These are phyloP conservation scores for Cetoscarus ocellatus DNA, from an alignment of 2,797 vertebrate species.

Conservation along the genomic window DNA sequence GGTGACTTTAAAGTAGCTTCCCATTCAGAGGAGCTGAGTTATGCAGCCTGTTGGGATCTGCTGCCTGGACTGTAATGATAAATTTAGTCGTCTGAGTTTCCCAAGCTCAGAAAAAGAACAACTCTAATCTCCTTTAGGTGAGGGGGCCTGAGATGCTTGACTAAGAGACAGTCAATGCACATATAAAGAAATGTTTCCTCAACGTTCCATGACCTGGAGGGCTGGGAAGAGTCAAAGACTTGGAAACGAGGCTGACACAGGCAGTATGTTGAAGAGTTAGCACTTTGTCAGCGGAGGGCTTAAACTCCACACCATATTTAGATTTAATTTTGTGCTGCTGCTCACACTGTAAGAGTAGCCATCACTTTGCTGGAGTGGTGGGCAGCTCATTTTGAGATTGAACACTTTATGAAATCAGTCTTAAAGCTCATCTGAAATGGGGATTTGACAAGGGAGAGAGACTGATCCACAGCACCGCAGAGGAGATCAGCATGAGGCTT, in stretches of 20 bases:
- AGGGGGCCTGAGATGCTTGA: constrained; percentile 19
- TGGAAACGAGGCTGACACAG: constrained; percentile 5
- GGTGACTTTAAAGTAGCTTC: constrained; percentile 58
- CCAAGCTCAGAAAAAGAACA: constrained; percentile 17
- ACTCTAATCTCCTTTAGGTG: constrained; percentile 34
- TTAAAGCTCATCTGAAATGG: constrained; percentile 59
- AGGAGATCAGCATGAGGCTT: constrained; percentile 56
- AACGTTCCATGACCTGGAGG: constrained; percentile 2
- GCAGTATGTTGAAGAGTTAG: constrained; percentile 16
- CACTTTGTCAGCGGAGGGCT: constrained; percentile 32
- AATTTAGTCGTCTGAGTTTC: constrained; percentile 41
- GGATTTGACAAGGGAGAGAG: constrained; percentile 64
- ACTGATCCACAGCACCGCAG: constrained; percentile 49
- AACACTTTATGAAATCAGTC: constrained; percentile 65
- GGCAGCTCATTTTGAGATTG: constrained; percentile 60
- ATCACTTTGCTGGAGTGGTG: constrained; percentile 35
- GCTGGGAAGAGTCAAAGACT: constrained; percentile 9
- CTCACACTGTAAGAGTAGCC: constrained; percentile 42
- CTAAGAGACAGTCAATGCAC: constrained; percentile 19
- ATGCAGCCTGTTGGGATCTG: constrained; percentile 34
- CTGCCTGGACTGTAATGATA: constrained; percentile 50
- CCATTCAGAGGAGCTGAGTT: constrained; percentile 36
- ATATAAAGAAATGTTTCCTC: constrained; percentile 15
- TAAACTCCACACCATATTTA: constrained; percentile 24
- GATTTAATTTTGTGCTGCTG: constrained; percentile 21